These are phyloP conservation scores for Ciconia nigra DNA, from an alignment of 2,797 vertebrate species.

Conservation along the genomic window DNA sequence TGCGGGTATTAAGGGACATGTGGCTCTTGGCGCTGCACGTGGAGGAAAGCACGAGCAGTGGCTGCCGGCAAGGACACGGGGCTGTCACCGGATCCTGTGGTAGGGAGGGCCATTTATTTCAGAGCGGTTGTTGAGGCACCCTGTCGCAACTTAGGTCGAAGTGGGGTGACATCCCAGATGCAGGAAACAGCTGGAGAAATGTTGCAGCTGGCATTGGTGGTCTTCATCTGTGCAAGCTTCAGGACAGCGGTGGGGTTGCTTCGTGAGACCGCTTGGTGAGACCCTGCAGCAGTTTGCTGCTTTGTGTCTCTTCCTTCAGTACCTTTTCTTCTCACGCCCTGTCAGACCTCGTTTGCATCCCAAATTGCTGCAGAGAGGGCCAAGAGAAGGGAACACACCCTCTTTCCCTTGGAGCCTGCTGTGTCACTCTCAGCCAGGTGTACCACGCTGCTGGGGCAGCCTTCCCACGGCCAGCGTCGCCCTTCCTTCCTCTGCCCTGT, in stretches of 20 bases:
- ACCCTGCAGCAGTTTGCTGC: not conserved
- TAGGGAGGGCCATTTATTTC: not conserved
- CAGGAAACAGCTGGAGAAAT: not conserved
- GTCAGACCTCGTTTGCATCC: not conserved
- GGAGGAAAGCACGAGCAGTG: fast-evolving
- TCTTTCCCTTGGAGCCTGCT: not conserved
- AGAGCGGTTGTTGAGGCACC: fast-evolving
- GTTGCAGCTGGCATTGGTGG: not conserved
- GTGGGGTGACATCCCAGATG: not conserved
- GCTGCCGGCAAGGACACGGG: not conserved
- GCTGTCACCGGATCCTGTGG: not conserved
- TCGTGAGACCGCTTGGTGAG: not conserved
- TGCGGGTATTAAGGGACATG: fast-evolving
- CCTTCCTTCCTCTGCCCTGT: not conserved
- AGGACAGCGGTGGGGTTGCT: not conserved
- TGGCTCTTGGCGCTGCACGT: fast-evolving
- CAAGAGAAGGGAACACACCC: not conserved
- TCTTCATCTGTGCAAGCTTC: not conserved
- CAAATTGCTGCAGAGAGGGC: not conserved
- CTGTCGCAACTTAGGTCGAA: not conserved
- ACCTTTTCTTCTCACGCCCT: not conserved
- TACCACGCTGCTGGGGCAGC: fast-evolving
- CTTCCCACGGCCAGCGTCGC: fast-evolving
- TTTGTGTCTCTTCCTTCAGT: not conserved
- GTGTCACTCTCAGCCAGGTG: not conserved